A percentile compares a stretch with the other conserved stretches of the same genome.
phyloP scores from a whole-genome alignment of 2,888 invertebrate species.

The Cerastoderma edule region DNA sequence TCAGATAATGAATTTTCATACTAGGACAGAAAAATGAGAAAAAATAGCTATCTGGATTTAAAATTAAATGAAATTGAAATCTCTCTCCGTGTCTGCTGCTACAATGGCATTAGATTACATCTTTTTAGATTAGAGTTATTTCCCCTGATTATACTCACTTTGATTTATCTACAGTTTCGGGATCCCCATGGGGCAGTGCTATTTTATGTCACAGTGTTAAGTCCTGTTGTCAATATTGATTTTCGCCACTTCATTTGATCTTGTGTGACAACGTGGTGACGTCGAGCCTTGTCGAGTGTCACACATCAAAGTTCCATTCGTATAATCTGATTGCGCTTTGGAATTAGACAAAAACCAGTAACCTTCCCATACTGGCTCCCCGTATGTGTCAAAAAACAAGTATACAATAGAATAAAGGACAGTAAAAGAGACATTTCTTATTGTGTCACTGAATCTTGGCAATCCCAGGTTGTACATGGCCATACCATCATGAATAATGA shows the following conservation, averaged over 20 bases:
- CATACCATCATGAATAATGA: too few species aligned
- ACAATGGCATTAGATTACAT: conserved; percentile 32
- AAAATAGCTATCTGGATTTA: conserved; percentile 21
- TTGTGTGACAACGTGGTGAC: conserved; percentile 51
- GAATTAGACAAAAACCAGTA: conserved; percentile 33
- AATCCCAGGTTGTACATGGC: too few species aligned
- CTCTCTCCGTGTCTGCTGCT: conserved; percentile 18
- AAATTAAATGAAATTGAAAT: conserved; percentile 29
- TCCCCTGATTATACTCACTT: conserved; percentile 37
- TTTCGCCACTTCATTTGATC: conserved; percentile 49
- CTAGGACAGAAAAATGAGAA: conserved; percentile 17
- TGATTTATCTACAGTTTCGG: conserved; percentile 39
- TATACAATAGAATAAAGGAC: too few species aligned
- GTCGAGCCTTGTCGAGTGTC: conserved; percentile 47
- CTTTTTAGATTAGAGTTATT: conserved; percentile 46
- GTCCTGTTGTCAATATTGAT: conserved; percentile 47
- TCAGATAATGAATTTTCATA: conserved; percentile 19
- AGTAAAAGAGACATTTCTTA: too few species aligned
- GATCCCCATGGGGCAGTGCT: conserved; percentile 38
- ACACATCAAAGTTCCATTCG: conserved; percentile 38
- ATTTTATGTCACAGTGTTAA: conserved; percentile 49
- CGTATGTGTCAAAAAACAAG: conserved; percentile 1
- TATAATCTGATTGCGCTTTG: conserved; percentile 32
- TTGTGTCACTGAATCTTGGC: too few species aligned
- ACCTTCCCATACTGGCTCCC: neutral